Percentiles rank a stretch among this genome's conserved stretches.
These are phyloP conservation scores for Huso huso DNA, from an alignment of 2,797 vertebrate genomes.

Conservation along the genomic window DNA sequence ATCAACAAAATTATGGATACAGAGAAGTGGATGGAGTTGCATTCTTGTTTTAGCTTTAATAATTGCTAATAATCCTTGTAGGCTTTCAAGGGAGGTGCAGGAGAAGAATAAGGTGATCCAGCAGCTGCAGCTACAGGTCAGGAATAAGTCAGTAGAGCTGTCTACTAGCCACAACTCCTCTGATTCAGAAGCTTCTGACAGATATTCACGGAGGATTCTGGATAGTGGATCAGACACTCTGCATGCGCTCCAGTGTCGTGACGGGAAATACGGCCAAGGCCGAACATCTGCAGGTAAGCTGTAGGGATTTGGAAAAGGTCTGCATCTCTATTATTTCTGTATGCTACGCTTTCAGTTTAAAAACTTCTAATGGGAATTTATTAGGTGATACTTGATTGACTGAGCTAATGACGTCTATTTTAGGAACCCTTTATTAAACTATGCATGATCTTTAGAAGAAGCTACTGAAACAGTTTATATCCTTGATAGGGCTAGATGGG, in stretches of 20 bases:
- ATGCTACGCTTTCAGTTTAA: not conserved
- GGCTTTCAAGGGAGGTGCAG: constrained; percentile 58
- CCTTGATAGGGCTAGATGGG: no score
- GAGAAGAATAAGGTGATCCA: constrained; percentile 60
- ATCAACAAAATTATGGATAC: no score
- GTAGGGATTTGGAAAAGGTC: no score
- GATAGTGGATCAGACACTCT: constrained; percentile 30
- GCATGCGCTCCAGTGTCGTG: not conserved
- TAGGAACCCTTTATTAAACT: constrained; percentile 30
- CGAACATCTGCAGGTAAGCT: constrained; percentile 20
- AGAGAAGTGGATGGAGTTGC: no score
- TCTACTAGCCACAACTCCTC: constrained; percentile 54
- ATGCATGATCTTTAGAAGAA: constrained; percentile 20
- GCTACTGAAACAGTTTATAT: no score
- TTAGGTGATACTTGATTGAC: not conserved
- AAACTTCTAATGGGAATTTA: not conserved
- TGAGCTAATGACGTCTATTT: not conserved
- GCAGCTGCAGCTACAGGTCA: constrained; percentile 43
- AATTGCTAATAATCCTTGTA: constrained; percentile 19
- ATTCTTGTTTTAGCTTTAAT: no score
- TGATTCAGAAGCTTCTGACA: constrained; percentile 56
- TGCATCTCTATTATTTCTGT: not conserved
- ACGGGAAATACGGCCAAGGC: not conserved
- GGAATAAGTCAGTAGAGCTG: constrained; percentile 39
- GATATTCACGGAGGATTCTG: constrained; percentile 41